Percentiles rank a stretch among this genome's conserved stretches.
Evolutionary conservation across 2,888 invertebrate genomes (phyloP).

Genomic region (Tipula confusa): DNA sequence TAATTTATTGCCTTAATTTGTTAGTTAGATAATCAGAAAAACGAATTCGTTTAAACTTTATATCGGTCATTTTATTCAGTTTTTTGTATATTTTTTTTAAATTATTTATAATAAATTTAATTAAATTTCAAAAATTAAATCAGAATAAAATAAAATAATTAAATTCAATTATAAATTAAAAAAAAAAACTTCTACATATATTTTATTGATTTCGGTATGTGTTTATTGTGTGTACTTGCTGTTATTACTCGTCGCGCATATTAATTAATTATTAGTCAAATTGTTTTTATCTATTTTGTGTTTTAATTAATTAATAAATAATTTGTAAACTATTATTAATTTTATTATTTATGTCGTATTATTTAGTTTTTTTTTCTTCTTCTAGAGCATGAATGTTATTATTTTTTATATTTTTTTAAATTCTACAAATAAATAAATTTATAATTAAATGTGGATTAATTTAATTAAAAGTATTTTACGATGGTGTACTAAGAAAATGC

Average conservation of each 20-base stretch:
- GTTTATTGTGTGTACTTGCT: background rate
- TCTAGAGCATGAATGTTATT: background rate
- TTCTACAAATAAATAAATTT: conserved; percentile 25
- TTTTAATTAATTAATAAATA: background rate
- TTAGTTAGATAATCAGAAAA: too few species aligned
- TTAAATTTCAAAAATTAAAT: background rate
- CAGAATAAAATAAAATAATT: background rate
- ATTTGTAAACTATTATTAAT: background rate
- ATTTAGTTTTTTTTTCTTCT: background rate
- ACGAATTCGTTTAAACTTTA: background rate
- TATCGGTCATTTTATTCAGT: conserved; percentile 9
- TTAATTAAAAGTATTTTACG: background rate
- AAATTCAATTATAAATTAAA: background rate
- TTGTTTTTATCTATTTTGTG: background rate
- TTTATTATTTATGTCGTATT: background rate
- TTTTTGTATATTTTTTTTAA: background rate
- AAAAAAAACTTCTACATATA: background rate
- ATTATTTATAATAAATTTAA: background rate
- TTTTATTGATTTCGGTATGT: background rate
- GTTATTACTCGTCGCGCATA: background rate
- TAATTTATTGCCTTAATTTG: too few species aligned
- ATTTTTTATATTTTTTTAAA: background rate
- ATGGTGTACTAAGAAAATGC: background rate
- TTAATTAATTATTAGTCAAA: conserved; percentile 13
- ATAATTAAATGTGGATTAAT: background rate